phyloP scores from a whole-genome alignment of 2,113 vertebrate species.

The Tupaia chinensis region DNA sequence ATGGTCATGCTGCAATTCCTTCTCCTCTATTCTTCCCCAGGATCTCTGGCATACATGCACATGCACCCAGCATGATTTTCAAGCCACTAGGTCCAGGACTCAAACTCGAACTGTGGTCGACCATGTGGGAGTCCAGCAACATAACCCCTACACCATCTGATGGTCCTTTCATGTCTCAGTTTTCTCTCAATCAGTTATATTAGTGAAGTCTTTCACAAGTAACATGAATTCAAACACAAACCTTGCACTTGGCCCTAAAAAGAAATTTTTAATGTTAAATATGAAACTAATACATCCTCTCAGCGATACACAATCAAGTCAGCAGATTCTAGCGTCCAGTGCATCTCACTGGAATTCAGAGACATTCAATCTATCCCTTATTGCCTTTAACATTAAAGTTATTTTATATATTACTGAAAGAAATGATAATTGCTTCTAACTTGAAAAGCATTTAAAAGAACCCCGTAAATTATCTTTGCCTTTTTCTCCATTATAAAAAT shows the following conservation, averaged over 20 bases:
- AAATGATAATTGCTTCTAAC: background rate
- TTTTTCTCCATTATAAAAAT: background rate
- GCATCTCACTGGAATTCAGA: background rate
- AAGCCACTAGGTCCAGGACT: too few relatives aligned
- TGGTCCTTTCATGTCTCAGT: background rate
- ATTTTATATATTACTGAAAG: background rate
- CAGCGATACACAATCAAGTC: background rate
- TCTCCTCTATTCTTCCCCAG: too few relatives aligned
- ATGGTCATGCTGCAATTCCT: too few relatives aligned
- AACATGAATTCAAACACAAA: background rate
- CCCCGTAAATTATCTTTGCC: background rate
- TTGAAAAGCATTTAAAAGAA: background rate
- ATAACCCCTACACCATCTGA: too few relatives aligned
- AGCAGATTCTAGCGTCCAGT: background rate
- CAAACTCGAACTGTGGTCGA: too few relatives aligned
- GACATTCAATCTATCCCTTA: background rate
- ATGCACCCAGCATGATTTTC: too few relatives aligned
- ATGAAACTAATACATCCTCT: background rate
- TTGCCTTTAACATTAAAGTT: background rate
- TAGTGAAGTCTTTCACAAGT: background rate
- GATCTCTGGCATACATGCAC: too few relatives aligned
- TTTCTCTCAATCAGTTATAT: slow-evolving; percentile 4
- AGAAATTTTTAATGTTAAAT: background rate
- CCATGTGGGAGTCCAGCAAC: too few relatives aligned
- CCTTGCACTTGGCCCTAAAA: background rate